Base-by-base conservation (phyloP, 2,113 vertebrate genomes). In the Thymallus thymallus region DNA sequence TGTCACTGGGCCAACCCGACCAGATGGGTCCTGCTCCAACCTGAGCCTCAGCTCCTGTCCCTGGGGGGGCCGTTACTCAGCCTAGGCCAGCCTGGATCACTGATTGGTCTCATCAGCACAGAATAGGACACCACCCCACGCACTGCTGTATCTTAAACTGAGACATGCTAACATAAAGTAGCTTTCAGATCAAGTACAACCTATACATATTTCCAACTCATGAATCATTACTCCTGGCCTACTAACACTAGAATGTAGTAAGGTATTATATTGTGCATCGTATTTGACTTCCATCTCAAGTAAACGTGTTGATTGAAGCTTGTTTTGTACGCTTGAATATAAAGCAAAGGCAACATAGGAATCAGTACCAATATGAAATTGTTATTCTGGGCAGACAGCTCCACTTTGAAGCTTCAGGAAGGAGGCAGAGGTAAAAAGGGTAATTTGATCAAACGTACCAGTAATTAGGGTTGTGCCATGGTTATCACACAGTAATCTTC, bases 1-100 rank as follows among this genome's bases (percentile, higher is more conserved):
- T 68, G 73, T 63, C 75, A 41, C 35, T 24, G 60, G 60, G 60
- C n/a, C 13, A 32, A 55, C 51, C 30, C 55, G 69, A 23, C 76
- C 80, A 81, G 80, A 78, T 81, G 80, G 80, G 69, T 41, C 12
- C 65, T 1, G 24, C 51, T 29, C 75, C 72, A 68, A 46, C 62
- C 73, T 78, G 78, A 76, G 71, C 78, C 74, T 72, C 66, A 66
- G 5, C 6, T 24, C 26, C 30, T 16, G 30, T 35, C 63, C 29
- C 16, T 1, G 0, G 69, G 69, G 45, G 20, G 24, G 46, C 45
- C 23, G 58, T 72, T 76, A 72, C 61, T 64, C 26, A 26, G 66
- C 68, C 55, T 69, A 71, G 64, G 41, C 56, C 48, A 35, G 66
- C 71, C 41, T 69, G 75, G 64, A 26, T 45, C 48, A 4, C 51